Evolutionary conservation across 2,113 vertebrate genomes (phyloP).

Genomic region (Elgaria multicarinata): DNA sequence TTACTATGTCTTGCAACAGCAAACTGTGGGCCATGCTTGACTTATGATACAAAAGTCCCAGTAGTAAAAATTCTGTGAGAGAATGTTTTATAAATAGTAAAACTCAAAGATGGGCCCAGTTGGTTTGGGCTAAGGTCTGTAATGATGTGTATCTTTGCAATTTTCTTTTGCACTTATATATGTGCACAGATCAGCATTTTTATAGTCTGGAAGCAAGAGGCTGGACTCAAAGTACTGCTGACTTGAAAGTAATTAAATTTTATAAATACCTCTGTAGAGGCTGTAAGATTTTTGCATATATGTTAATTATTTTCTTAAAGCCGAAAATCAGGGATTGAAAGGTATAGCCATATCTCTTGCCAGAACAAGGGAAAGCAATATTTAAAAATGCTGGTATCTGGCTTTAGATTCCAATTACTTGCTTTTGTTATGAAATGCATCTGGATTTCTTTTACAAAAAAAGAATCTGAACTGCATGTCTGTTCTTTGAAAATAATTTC

Average conservation of each 20-base stretch:
- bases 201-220: constrained; percentile 9
- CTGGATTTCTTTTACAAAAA: neutral
- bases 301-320: constrained; percentile 6
- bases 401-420: neutral
- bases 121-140: neutral
- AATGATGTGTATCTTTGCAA: constrained; percentile 11
- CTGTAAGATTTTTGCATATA: constrained; percentile 14
- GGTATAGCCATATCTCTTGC: neutral
- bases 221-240: neutral
- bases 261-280: constrained; percentile 8
- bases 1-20: neutral
- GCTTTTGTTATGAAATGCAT: neutral
- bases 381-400: neutral
- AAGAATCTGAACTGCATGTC: neutral
- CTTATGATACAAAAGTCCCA: neutral
- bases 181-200: constrained; percentile 16
- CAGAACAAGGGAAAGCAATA: neutral
- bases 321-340: neutral
- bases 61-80: neutral
- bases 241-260: constrained; percentile 29
- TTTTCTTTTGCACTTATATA: constrained; percentile 1
- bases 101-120: neutral
- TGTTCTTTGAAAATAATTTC: neutral
- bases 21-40: neutral
- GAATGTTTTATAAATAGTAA: neutral